Evolutionary conservation across 2,113 vertebrate genomes (phyloP).

Genomic region (Panthera leo): DNA sequence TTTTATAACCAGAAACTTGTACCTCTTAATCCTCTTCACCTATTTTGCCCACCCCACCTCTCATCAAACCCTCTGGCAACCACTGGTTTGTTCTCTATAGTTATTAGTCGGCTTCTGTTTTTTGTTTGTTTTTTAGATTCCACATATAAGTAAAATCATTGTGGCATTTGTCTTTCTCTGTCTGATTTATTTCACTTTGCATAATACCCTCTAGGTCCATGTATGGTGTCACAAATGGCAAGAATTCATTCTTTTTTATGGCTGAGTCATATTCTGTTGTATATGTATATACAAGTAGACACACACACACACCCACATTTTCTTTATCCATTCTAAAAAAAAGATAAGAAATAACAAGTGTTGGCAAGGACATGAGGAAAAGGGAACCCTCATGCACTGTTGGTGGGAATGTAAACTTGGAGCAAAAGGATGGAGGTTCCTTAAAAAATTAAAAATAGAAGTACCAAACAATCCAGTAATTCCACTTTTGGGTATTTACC

Average conservation of each 20-base stretch:
- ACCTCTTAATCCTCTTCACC: not conserved
- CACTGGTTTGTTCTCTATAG: not conserved
- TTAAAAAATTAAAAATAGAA: not conserved
- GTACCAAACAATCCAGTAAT: not conserved
- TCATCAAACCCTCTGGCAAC: not conserved
- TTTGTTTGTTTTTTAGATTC: not conserved
- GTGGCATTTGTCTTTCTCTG: not conserved
- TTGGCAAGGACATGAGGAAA: not conserved
- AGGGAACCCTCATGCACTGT: not conserved
- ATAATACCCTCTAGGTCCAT: not conserved
- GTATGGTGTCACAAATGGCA: not conserved
- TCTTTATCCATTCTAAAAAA: not conserved
- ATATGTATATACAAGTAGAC: not conserved
- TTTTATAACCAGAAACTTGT: not conserved
- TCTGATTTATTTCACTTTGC: not conserved
- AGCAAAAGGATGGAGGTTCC: not conserved
- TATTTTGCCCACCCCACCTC: not conserved
- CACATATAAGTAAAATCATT: not conserved
- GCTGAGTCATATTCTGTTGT: not conserved
- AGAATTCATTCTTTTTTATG: not conserved
- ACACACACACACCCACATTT: not conserved
- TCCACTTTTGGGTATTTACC: not conserved
- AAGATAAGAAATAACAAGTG: not conserved
- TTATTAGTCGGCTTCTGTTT: not conserved
- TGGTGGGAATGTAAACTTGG: not conserved